These are phyloP conservation scores for Calephelis virginiensis DNA, from an alignment of 1,140 invertebrate species.

Conservation along the genomic window DNA sequence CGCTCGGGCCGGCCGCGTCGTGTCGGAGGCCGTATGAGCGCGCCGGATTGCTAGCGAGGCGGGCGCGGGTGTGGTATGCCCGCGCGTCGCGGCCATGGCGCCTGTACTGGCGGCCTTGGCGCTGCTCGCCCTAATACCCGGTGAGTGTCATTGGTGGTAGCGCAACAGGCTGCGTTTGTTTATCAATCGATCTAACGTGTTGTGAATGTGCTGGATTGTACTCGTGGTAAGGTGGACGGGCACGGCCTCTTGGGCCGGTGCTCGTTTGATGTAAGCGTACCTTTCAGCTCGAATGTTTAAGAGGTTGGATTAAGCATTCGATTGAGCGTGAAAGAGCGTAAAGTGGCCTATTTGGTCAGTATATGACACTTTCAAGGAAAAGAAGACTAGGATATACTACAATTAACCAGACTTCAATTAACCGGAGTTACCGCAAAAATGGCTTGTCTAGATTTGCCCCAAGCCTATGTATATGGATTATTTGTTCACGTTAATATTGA, in stretches of 20 bases:
- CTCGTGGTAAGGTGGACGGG: conserved; percentile 29
- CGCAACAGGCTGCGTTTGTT: conserved; percentile 69
- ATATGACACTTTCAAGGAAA: too few species aligned
- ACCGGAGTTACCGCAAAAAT: too few species aligned
- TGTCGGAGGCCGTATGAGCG: conserved; percentile 61
- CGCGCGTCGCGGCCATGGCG: conserved; percentile 68
- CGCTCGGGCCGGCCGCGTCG: conserved; percentile 60
- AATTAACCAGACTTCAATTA: too few species aligned
- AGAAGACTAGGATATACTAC: too few species aligned
- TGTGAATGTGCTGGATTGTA: conserved; percentile 53
- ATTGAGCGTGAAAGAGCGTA: too few species aligned
- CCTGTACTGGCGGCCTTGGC: conserved; percentile 60
- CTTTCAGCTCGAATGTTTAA: too few species aligned
- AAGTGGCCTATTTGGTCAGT: too few species aligned
- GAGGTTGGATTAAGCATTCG: too few species aligned
- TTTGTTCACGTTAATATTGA: too few species aligned
- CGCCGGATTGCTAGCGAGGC: conserved; percentile 70
- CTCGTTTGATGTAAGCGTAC: neutral
- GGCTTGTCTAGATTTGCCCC: too few species aligned
- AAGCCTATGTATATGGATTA: too few species aligned
- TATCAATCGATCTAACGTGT: conserved; percentile 64
- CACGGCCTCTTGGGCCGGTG: neutral
- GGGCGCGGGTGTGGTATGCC: conserved; percentile 75
- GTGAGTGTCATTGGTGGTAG: conserved; percentile 51
- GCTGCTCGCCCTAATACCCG: conserved; percentile 64